phyloP scores from a whole-genome alignment of 1,140 invertebrate genomes.

The Panagrolaimus sp. region DNA sequence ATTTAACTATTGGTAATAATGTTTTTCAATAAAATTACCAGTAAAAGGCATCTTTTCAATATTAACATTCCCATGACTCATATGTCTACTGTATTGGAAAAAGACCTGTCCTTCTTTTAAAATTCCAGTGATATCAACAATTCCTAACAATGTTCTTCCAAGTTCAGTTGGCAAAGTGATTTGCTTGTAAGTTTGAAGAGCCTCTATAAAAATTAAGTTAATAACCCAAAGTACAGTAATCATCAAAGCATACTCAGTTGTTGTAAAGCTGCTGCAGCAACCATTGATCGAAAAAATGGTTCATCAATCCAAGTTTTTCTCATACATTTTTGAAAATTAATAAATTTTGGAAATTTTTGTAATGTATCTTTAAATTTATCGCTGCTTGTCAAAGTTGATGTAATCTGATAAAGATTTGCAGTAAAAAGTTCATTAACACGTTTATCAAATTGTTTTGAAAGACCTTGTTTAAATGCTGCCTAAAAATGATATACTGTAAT shows the following conservation, averaged over 20 bases:
- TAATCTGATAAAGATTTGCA: neutral
- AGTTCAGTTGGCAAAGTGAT: constrained; percentile 52
- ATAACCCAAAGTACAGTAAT: too few relatives aligned
- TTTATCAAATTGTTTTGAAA: constrained; percentile 38
- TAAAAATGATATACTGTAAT: constrained; percentile 16
- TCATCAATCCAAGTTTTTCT: constrained; percentile 45
- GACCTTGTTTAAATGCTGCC: constrained; percentile 29
- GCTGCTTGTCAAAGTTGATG: constrained; percentile 23
- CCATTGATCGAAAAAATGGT: constrained; percentile 50
- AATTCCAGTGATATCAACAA: constrained; percentile 57
- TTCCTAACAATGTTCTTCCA: constrained; percentile 59
- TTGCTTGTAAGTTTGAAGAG: constrained; percentile 30
- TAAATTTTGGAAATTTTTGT: constrained; percentile 20
- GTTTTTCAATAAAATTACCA: too few relatives aligned
- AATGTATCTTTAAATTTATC: constrained; percentile 23
- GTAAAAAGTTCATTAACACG: constrained; percentile 19
- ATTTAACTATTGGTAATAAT: constrained; percentile 8
- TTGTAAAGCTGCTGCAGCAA: constrained; percentile 30
- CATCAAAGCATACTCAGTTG: constrained; percentile 24
- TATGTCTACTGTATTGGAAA: constrained; percentile 54
- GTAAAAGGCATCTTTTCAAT: too few relatives aligned
- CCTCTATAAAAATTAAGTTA: constrained; percentile 23
- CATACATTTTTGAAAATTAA: constrained; percentile 25
- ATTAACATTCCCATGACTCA: neutral
- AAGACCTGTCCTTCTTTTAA: constrained; percentile 59